A percentile compares a stretch with the other conserved stretches of the same genome.
Evolutionary conservation across 2,113 vertebrate genomes (phyloP).

Genomic region (Girardinichthys multiradiatus): DNA sequence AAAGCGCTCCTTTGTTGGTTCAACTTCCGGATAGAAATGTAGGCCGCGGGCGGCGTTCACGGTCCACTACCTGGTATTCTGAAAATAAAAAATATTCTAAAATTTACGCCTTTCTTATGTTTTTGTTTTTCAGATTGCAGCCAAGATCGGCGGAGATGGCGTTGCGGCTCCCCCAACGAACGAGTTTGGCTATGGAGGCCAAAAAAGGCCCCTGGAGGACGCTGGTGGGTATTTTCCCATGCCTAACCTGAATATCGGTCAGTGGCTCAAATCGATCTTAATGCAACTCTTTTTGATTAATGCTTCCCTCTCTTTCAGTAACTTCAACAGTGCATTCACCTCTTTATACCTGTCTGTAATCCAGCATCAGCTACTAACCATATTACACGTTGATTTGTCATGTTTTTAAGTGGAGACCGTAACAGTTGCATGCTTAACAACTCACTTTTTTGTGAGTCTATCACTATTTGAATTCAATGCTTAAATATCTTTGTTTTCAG

Average conservation of each 20-base stretch:
- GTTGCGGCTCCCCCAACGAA: slow-evolving; percentile 85
- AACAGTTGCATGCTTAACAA: slow-evolving; percentile 35
- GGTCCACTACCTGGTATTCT: not conserved
- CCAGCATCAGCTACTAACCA: slow-evolving; percentile 18
- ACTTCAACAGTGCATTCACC: slow-evolving; percentile 10
- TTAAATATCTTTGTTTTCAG: not conserved
- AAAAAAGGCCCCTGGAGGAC: slow-evolving; percentile 98
- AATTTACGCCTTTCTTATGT: too few relatives aligned
- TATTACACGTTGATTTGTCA: not conserved
- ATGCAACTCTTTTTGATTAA: slow-evolving; percentile 59
- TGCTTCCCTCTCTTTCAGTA: slow-evolving; percentile 54
- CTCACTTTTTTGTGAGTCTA: not conserved
- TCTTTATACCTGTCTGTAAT: slow-evolving; percentile 12
- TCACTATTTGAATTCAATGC: not conserved
- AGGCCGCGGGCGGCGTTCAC: slow-evolving; percentile 50
- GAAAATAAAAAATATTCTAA: not conserved
- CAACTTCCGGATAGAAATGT: slow-evolving; percentile 38
- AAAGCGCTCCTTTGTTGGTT: slow-evolving; percentile 58
- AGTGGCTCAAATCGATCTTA: slow-evolving; percentile 68
- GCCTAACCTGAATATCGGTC: slow-evolving; percentile 80
- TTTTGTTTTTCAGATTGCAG: slow-evolving; percentile 87
- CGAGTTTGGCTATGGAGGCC: slow-evolving; percentile 95
- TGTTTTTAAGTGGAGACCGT: not conserved
- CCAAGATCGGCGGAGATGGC: slow-evolving; percentile 97
- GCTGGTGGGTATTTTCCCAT: slow-evolving; percentile 90